A percentile compares a stretch with the other conserved stretches of the same genome.
phyloP scores from a whole-genome alignment of 2,888 invertebrate species.

The Synanthedon tipuliformis region DNA sequence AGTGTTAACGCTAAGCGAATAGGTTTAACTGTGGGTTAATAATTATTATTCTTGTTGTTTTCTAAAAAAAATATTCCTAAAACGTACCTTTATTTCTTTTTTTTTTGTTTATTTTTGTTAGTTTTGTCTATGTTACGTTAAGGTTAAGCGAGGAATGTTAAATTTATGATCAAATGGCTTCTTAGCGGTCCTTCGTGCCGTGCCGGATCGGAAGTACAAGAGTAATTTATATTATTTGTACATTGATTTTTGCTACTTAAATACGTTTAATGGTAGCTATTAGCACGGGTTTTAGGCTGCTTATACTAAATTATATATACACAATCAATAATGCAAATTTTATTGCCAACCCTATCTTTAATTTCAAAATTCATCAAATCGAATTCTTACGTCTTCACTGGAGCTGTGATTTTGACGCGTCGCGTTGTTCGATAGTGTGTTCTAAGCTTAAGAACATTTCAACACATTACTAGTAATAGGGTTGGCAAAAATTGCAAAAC shows the following conservation, averaged over 20 bases:
- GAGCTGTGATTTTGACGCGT: not conserved
- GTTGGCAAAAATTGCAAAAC: constrained; percentile 39
- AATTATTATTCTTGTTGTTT: constrained; percentile 42
- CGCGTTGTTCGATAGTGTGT: constrained; percentile 1
- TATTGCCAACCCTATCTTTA: constrained; percentile 27
- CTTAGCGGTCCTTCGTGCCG: constrained; percentile 16
- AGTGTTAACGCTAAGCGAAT: constrained; percentile 45
- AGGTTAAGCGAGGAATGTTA: constrained; percentile 24
- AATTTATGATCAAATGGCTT: constrained; percentile 30
- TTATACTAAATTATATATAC: constrained; percentile 27
- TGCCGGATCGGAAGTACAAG: constrained; percentile 43
- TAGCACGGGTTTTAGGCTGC: constrained; percentile 52
- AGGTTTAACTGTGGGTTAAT: constrained; percentile 35
- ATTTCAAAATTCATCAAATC: not conserved
- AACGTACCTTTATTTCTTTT: constrained; percentile 48
- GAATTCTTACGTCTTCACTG: not conserved
- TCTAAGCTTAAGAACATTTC: constrained; percentile 3
- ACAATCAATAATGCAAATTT: constrained; percentile 12
- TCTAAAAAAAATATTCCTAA: constrained; percentile 64
- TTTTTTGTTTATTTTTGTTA: constrained; percentile 51
- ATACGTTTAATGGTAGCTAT: constrained; percentile 30
- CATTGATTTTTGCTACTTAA: constrained; percentile 43
- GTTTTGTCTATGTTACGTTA: constrained; percentile 37
- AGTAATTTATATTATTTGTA: constrained; percentile 36
- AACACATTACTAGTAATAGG: constrained; percentile 10